phyloP scores from a whole-genome alignment of 2,888 invertebrate species.

The Amiota mariae region DNA sequence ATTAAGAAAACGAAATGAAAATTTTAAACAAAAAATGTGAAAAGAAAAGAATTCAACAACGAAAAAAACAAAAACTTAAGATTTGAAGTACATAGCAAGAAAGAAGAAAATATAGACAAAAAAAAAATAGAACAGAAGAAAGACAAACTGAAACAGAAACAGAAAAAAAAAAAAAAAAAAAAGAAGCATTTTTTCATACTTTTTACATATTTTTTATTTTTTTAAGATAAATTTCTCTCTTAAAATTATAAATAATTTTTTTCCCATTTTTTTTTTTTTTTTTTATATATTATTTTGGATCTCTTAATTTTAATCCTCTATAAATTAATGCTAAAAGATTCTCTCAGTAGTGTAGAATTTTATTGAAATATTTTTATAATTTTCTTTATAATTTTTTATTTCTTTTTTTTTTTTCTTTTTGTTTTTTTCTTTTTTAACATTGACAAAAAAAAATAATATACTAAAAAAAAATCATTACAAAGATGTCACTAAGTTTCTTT shows the following conservation, averaged over 20 bases:
- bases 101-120: no score
- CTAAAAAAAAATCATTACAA: background rate
- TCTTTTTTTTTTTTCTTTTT: constrained; percentile 40
- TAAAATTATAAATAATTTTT: no score
- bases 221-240: constrained; percentile 16
- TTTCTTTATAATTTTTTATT: background rate
- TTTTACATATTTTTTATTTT: constrained; percentile 7
- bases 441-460: background rate
- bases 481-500: background rate
- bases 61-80: no score
- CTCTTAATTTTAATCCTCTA: no score
- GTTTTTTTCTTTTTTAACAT: background rate
- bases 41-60: no score
- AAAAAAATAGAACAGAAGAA: no score
- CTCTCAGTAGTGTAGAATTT: no score
- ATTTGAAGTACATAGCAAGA: no score
- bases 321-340: no score
- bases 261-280: background rate
- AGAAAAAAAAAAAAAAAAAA: background rate
- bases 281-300: constrained; percentile 20
- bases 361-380: no score
- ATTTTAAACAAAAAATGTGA: constrained; percentile 12
- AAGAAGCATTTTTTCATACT: background rate
- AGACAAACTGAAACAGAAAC: no score
- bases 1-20: constrained; percentile 13